Base-by-base conservation (phyloP, 1,140 invertebrate genomes). In the Mylabris phalerata region DNA sequence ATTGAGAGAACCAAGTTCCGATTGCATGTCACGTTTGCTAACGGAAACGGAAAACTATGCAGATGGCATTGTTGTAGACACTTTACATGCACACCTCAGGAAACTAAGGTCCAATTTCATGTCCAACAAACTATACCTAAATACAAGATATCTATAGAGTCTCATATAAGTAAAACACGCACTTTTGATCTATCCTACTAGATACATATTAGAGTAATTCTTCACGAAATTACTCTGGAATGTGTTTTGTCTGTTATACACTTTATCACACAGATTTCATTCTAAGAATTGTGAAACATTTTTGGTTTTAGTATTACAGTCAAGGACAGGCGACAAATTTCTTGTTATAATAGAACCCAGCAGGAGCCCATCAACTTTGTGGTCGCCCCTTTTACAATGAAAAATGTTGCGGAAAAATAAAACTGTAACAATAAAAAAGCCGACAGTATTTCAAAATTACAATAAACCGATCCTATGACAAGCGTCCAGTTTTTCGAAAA, bases 31-130 rank as follows among this genome's bases (percentile, higher is more conserved):
- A 57, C 60, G 59, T 61, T 63, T 59, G 55, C 50, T 55, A 48
- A 43, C 67, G 71, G 68, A 73, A 73, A 66, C 70, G 68, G 71
- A 71, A 70, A 73, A 66, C 65, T 70, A 70, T 71, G 69, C 71
- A 73, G 70, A 71, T 72, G 69, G 66, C 67, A 71, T 72, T 68
- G 64, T 66, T 67, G 63, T 67, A 69, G 67, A 68, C 65, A 70
- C 62, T 71, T 67, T 66, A 70, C 69, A 69, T 70, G 69, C 70
- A 69, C 68, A 71, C 59, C 55, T 61, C 67, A 71, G 67, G 65
- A 71, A 71, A 67, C 67, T 61, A 49, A 63, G 59, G 55, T 63
- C 60, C 58, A 67, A 61, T 64, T 66, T 60, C 48, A 39, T 64
- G 55, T 59, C 59, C 52, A 42, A 49, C 46, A 57, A 41, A 55